Percentiles rank a stretch among this genome's conserved stretches.
These are phyloP conservation scores for Nautilus pompilius DNA, from an alignment of 1,140 invertebrate genomes.

Conservation along the genomic window DNA sequence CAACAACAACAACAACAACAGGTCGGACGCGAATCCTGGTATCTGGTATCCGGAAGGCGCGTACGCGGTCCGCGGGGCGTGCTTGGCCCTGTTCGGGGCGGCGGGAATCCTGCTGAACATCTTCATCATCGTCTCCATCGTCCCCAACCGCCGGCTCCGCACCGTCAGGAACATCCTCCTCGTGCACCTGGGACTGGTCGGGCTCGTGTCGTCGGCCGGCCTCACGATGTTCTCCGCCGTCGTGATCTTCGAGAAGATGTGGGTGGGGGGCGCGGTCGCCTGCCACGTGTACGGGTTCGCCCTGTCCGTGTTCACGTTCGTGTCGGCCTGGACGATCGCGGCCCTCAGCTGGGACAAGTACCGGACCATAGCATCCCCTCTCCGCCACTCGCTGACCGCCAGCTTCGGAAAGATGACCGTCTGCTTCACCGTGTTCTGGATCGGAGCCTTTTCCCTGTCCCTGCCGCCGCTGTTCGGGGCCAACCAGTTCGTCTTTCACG, in stretches of 20 bases:
- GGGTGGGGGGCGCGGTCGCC: constrained; percentile 25
- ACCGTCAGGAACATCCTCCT: constrained; percentile 43
- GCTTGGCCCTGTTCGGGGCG: constrained; percentile 29
- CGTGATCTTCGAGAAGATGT: constrained; percentile 27
- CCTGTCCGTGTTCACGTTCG: constrained; percentile 23
- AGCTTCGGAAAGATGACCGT: constrained; percentile 33
- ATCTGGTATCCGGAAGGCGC: constrained; percentile 8
- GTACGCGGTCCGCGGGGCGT: constrained; percentile 30
- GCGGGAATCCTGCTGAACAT: constrained; percentile 34
- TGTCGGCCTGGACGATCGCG: constrained; percentile 40
- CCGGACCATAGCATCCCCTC: constrained; percentile 42
- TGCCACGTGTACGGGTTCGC: constrained; percentile 34
- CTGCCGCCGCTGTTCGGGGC: constrained; percentile 30
- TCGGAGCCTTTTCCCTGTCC: constrained; percentile 16
- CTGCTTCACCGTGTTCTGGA: constrained; percentile 38
- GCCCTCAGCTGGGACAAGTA: constrained; percentile 50
- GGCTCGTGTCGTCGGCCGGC: constrained; percentile 26
- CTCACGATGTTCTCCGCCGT: constrained; percentile 28
- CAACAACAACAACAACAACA: too few relatives aligned
- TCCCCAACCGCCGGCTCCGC: constrained; percentile 39
- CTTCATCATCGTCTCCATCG: constrained; percentile 43
- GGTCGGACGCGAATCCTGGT: too few relatives aligned
- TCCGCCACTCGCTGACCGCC: constrained; percentile 44
- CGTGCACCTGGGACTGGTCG: constrained; percentile 37
- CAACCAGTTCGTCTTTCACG: constrained; percentile 23